These are phyloP conservation scores for Pachyramphus minor DNA, from an alignment of 2,113 vertebrate species.

Conservation along the genomic window DNA sequence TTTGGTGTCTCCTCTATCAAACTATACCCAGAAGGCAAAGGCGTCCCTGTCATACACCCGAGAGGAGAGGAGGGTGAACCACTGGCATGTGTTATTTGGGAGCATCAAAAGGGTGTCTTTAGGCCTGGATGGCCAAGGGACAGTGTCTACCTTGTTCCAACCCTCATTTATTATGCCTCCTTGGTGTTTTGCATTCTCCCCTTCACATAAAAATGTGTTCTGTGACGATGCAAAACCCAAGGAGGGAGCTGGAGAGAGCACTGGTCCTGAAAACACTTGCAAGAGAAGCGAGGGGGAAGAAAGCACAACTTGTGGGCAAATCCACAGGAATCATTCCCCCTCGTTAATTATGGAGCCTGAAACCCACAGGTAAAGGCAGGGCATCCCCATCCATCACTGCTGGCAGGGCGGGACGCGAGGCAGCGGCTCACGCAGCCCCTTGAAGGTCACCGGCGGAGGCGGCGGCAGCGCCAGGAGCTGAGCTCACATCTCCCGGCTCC, in stretches of 20 bases:
- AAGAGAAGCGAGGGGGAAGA: not conserved
- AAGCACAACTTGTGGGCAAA: not conserved
- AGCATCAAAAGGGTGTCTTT: not conserved
- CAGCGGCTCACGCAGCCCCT: not conserved
- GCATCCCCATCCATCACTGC: not conserved
- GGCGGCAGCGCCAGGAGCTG: constrained; percentile 37
- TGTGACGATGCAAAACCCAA: not conserved
- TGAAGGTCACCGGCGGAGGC: not conserved
- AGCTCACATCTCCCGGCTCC: constrained; percentile 62
- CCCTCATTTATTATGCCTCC: not conserved
- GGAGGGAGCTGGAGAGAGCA: not conserved
- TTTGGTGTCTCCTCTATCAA: not conserved
- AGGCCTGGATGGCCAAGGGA: not conserved
- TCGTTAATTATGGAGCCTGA: fast-evolving
- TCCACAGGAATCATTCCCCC: not conserved
- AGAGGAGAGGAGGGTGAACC: not conserved
- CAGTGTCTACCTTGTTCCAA: fast-evolving
- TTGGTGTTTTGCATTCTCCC: not conserved
- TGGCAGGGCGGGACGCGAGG: not conserved
- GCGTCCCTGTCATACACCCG: not conserved
- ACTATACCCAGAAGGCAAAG: not conserved
- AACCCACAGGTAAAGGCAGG: not conserved
- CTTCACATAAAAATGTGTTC: not conserved
- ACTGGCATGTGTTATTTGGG: not conserved
- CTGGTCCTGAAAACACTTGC: not conserved